phyloP scores from a whole-genome alignment of 1,140 invertebrate genomes.

The Cylas formicarius region DNA sequence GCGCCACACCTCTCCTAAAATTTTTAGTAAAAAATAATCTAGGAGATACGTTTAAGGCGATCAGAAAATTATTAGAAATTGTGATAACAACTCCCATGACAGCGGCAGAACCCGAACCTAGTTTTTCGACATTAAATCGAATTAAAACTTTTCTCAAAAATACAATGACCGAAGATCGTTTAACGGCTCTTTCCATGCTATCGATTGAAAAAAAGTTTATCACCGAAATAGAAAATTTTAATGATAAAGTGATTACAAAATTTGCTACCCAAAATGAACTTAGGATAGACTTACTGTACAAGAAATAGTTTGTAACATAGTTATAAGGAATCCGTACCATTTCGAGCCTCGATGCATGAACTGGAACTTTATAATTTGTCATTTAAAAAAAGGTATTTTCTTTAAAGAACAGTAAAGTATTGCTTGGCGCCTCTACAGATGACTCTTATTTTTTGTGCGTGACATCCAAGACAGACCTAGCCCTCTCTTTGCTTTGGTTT shows the following conservation, averaged over 20 bases:
- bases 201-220: conserved; percentile 25
- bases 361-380: no score
- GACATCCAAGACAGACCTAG: no score
- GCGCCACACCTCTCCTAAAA: conserved; percentile 14
- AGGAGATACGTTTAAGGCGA: conserved; percentile 21
- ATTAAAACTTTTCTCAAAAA: conserved; percentile 37
- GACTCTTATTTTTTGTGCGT: no score
- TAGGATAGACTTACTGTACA: conserved; percentile 4
- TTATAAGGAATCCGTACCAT: no score
- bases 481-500: conserved; percentile 1
- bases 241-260: conserved; percentile 17
- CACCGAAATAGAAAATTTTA: conserved; percentile 17
- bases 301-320: no score
- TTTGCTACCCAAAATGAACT: not conserved
- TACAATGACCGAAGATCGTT: conserved; percentile 28
- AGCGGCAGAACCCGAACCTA: conserved; percentile 29
- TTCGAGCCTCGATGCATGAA: no score
- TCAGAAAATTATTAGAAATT: conserved; percentile 21
- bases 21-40: conserved; percentile 23
- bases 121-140: conserved; percentile 36
- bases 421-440: no score
- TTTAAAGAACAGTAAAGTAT: no score
- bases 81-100: conserved; percentile 28
- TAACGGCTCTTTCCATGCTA: conserved; percentile 29
- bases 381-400: no score